Base-by-base conservation (phyloP, 1,140 invertebrate species). In the Drosophila watanabei region DNA sequence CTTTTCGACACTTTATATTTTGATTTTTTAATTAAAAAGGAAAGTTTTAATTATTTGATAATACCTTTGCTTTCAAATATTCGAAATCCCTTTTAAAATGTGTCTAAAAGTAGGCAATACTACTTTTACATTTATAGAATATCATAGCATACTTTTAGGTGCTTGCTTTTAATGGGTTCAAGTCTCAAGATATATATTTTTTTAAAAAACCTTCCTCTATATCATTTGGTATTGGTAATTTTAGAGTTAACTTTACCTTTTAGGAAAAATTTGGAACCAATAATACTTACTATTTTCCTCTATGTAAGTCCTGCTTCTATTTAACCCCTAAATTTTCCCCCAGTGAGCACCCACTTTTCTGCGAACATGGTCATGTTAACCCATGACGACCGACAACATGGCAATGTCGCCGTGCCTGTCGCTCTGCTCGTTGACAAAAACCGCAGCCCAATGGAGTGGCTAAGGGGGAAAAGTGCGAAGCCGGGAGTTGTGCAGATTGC, bases 311-410 rank as follows among this genome's bases (percentile, higher is more conserved):
- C 18, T 16, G 16, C 0, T 10, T 8, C 2, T 14, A 18, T 18
- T 33, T 7, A 20, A 35, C 35, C n/a, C 16, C 4, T 24, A 4
- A 10, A 28, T 69, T 71, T 52, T 57, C 16, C 16, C 49, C 6
- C 43, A 56, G 43, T 43, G 32, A 16, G n/a, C 37, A 39, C 39
- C 20, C 45, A 65, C 52, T 57, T 75, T n/a, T 51, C 43, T 18
- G 57, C 43, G 33, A 41, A 64, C 61, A 58, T 30, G 49, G 70
- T 46, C 43, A 78, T 54, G 75, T 78, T 78, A 78, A 78, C 75
- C 75, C 65, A 69, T 78, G 75, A 69, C 75, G 75, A 57, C 64
- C 75, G 75, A 57, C 75, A 79, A 79, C 75, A 79, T 68, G 75
- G 75, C 75, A 35, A 52, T 79, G 75, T 79, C 75, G 65, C 48